Base-by-base conservation (phyloP, 2,888 invertebrate species). In the Troilus luridus region DNA sequence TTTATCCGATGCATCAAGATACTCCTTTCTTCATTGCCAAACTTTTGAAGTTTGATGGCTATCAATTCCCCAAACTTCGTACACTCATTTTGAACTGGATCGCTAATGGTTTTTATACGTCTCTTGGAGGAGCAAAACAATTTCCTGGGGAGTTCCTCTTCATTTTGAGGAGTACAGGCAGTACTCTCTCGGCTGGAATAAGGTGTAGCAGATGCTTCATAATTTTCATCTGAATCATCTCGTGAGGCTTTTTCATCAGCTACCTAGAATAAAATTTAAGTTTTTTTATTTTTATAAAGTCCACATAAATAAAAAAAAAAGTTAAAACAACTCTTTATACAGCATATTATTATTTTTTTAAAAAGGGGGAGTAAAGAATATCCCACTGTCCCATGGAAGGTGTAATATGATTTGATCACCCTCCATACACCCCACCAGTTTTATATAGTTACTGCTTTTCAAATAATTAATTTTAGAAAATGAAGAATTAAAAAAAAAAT, bases 1-100 rank as follows among this genome's bases (percentile, higher is more conserved):
- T 77, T 77, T 77, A 77, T 77, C 41, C 41, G 72, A 14, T 77
- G 72, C 72, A 77, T 77, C 17, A 77, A 77, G 72, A 77, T 77
- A 77, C 72, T 77, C 10, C 72, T 77, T 77, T 41, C 72, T 41
- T 77, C 72, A 8, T 77, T 41, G 2, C 41, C 41, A 19, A 77
- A 77, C 41, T 77, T 77, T 77, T 41, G 41, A 27, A 77, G 72
- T 17, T 77, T 77, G 27, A 19, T 9, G 41, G 72, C 72, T 17
- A 77, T 77, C 0, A 77, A 24, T 7, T 77, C 72, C 41, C 72
- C 72, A 77, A 77, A 77, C 19, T 77, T 77, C 41, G 8, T 77
- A 41, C 72, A 77, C 24, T 77, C 72, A 77, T 77, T 77, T 77
- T 41, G 27, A 77, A 77, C 9, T 11, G 67, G 27, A 77, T 77